These are phyloP conservation scores for Priocnemis perturbator DNA, from an alignment of 2,888 invertebrate genomes.

Conservation along the genomic window DNA sequence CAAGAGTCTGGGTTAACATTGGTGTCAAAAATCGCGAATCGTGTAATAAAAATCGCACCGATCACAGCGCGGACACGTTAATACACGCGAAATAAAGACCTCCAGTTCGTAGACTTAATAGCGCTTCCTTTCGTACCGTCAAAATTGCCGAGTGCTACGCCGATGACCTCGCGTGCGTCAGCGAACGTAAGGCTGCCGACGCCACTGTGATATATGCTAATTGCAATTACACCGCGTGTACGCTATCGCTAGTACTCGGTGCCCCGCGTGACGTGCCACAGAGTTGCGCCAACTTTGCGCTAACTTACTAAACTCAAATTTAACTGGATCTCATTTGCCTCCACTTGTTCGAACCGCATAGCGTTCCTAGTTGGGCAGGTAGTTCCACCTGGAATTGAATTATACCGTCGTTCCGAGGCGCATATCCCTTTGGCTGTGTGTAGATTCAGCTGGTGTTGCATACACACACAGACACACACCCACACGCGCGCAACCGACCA, in stretches of 20 bases:
- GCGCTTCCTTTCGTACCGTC: no score
- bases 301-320: constrained; percentile 67
- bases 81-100: no score
- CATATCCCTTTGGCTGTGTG: background rate
- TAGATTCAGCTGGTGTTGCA: background rate
- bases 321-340: constrained; percentile 60
- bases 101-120: no score
- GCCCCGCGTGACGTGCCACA: constrained; percentile 50
- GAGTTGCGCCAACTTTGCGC: constrained; percentile 61
- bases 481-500: background rate
- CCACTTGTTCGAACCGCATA: constrained; percentile 51
- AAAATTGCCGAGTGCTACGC: no score
- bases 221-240: constrained; percentile 72
- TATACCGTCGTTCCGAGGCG: constrained; percentile 38
- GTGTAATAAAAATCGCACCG: no score
- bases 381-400: constrained; percentile 49
- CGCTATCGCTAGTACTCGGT: constrained; percentile 54
- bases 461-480: background rate
- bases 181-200: constrained; percentile 36
- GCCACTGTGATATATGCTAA: constrained; percentile 71
- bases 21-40: no score
- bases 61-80: no score
- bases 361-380: constrained; percentile 13
- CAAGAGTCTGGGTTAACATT: no score
- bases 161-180: constrained; percentile 61